phyloP scores from a whole-genome alignment of 2,113 vertebrate species.

The Hyaena hyaena region DNA sequence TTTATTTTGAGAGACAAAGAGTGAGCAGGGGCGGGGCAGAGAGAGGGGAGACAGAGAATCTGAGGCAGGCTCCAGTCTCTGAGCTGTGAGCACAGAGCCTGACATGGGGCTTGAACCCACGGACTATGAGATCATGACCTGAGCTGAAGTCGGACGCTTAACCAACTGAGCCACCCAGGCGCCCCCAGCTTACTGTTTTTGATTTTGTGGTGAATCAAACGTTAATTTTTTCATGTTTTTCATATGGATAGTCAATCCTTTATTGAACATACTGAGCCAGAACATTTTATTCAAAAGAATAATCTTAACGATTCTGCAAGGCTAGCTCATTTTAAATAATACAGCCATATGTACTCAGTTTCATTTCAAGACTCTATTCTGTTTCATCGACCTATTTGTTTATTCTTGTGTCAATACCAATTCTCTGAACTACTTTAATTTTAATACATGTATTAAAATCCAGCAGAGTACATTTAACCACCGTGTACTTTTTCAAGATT shows the following conservation, averaged over 20 bases:
- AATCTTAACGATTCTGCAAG: not conserved
- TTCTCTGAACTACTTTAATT: not conserved
- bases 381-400: not conserved
- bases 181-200: not conserved
- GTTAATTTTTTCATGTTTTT: not conserved
- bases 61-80: no score
- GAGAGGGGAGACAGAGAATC: no score
- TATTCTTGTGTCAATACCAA: not conserved
- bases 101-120: no score
- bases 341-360: not conserved
- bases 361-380: not conserved
- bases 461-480: not conserved
- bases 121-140: no score
- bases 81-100: no score
- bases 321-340: not conserved
- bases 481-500: not conserved
- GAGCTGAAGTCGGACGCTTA: no score
- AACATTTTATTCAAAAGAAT: not conserved
- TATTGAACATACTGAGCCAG: conserved; percentile 16
- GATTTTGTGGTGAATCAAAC: not conserved
- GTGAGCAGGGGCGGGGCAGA: no score
- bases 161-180: no score
- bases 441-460: not conserved
- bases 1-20: no score
- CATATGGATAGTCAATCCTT: not conserved